Evolutionary conservation across 1,140 invertebrate species (phyloP), one percentile per base, ranked within the genome.

Genomic region (Centruroides sculpturatus): DNA sequence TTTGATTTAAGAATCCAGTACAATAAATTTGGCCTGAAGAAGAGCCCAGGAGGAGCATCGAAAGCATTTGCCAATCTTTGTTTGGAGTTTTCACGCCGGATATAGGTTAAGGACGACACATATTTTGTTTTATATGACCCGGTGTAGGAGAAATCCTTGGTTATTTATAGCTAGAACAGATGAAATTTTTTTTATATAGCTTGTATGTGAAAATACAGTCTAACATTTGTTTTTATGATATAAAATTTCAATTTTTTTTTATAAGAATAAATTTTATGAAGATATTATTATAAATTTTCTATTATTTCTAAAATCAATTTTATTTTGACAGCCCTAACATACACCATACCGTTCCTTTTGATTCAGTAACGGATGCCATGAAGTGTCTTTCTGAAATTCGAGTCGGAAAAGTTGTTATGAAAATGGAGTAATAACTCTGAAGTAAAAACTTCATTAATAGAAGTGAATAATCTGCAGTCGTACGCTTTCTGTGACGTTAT

Each of bases 351-450:
- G 70, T 76, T 35, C 64, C 69, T 11, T 57, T 74, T 56, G 73
- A 76, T 35, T 67, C 68, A 13, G 70, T 68, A 50, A 55, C 69
- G 10, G 69, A 68, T 56, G 67, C 68, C 7, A 62, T 75, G 56
- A 69, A 69, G 59, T 66, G 64, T 11, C 54, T 75, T 48, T 65
- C 71, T 35, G 66, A 70, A 47, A 57, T 69, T 34, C 63, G 72
- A 56, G 69, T 73, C 55, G 74, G 73, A 55, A 74, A 73, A 66
- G 68, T 73, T 62, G 71, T 75, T 5, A 67, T 73, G 47, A 72
- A 65, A 56, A 60, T 65, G 60, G 64, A 65, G 36, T 65, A 49
- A 65, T 41, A 34, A 10, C 54, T 13, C 54, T 55, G n/a, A n/a
- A n/a, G 23, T 23, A 23, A 23, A 23, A 23, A 23, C 23, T 23